These are phyloP conservation scores for Proterorhinus semilunaris DNA, from an alignment of 2,113 vertebrate species.

Conservation along the genomic window DNA sequence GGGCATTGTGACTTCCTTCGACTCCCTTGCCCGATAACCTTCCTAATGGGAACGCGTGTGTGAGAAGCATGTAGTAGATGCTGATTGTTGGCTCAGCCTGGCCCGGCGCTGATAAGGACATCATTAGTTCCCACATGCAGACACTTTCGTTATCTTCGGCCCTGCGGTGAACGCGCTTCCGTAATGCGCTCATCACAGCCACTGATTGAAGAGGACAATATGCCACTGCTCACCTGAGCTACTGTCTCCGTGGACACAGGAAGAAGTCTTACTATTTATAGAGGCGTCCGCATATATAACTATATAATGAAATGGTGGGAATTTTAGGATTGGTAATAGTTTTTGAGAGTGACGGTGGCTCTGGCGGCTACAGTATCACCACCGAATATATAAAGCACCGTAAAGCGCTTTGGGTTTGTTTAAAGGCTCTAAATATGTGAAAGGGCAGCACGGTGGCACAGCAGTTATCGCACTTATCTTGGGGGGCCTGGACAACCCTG, in stretches of 20 bases:
- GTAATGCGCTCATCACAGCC: conserved; percentile 51
- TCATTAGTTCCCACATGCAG: conserved; percentile 49
- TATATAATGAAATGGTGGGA: no score
- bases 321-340: no score
- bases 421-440: no score
- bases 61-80: conserved; percentile 27
- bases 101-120: conserved; percentile 33
- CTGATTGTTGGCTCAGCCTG: conserved; percentile 45
- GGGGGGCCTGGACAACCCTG: no score
- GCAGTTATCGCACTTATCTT: no score
- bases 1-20: no score
- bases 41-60: background rate
- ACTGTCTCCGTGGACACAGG: conserved; percentile 37
- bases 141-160: conserved; percentile 49
- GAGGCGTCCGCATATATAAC: background rate
- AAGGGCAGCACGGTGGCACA: no score
- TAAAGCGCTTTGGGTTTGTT: no score
- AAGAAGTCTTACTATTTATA: background rate
- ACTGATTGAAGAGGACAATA: conserved; percentile 55
- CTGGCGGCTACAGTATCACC: no score
- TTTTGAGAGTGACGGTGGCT: no score
- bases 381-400: no score
- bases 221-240: conserved; percentile 49
- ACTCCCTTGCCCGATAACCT: no score
- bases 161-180: conserved; percentile 34